phyloP scores from a whole-genome alignment of 2,797 vertebrate species.

The Allobates femoralis region DNA sequence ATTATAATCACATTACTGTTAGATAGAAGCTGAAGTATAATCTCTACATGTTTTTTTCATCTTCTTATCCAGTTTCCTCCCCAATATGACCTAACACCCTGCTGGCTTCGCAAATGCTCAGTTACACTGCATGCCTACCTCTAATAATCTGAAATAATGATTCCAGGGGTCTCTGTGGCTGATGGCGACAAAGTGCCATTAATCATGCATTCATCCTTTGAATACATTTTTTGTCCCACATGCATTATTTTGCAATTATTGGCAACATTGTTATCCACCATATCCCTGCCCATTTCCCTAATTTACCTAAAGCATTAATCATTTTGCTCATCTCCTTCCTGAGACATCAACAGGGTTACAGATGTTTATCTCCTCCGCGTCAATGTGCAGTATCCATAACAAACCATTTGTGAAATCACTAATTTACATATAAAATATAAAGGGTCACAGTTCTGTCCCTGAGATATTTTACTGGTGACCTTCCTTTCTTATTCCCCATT shows the following conservation, averaged over 20 bases:
- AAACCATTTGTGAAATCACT: conserved; percentile 49
- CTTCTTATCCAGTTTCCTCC: not conserved
- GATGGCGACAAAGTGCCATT: conserved; percentile 45
- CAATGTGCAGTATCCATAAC: conserved; percentile 28
- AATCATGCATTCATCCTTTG: conserved; percentile 52
- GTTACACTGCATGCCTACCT: conserved; percentile 27
- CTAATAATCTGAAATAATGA: conserved; percentile 55
- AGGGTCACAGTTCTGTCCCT: conserved; percentile 16
- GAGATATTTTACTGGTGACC: conserved; percentile 7
- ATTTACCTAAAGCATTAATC: conserved; percentile 54
- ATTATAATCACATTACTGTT: conserved; percentile 7
- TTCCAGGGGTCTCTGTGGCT: conserved; percentile 27
- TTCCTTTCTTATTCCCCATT: conserved; percentile 23
- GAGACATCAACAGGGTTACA: conserved; percentile 34
- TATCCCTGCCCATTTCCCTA: conserved; percentile 41
- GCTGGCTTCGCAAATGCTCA: conserved; percentile 48
- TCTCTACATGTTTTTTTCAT: not conserved
- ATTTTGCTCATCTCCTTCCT: conserved; percentile 34
- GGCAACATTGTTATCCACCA: conserved; percentile 22
- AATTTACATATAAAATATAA: conserved; percentile 49
- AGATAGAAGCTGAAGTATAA: not conserved
- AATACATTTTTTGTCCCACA: conserved; percentile 35
- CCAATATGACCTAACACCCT: conserved; percentile 30
- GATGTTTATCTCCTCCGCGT: conserved; percentile 34
- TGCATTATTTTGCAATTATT: conserved; percentile 55